Base-by-base conservation (phyloP, 2,888 invertebrate species). In the Micoletzkya japonica region DNA sequence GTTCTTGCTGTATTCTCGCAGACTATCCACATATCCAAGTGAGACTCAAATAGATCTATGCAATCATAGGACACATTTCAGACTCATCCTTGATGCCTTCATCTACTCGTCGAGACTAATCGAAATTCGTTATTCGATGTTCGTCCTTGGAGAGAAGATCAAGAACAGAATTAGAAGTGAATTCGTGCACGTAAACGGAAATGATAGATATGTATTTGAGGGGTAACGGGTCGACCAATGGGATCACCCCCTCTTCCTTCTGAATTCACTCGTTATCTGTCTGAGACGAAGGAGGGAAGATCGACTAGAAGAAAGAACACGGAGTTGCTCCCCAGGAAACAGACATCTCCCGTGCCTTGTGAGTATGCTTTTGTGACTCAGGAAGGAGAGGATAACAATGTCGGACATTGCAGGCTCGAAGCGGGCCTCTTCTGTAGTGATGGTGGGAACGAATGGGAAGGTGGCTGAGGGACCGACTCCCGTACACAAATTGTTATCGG, bases 21-120 rank as follows among this genome's bases (percentile, higher is more conserved):
- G 54, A 68, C 76, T 30, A 68, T 82, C 10, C 79, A 82, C 52
- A 81, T 82, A 20, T 70, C 73, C 1, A 82, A 82, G 63, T 64
- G n/a, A 64, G 63, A 28, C 49, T 6, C n/a, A 24, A 44, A 10
- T 44, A 44, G 44, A 44, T 20, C 10, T 44, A 10, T 10, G 20
- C 10, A 44, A 10, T 10, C 44, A 44, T 44, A 44, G 10, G 10
- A 14, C 44, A 90, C 74, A 90, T 90, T 64, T 54, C 57, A 67
- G 57, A 82, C 89, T 90, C 37, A 85, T 90, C 67, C 87, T 89
- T 50, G 90, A 91, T 85, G 90, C 90, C 0, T 89, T 90, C 74
- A 90, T 91, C 67, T 91, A 91, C 82, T 90, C 90, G 10, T 89
- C 89, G 6, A 86, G 91, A 68, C 90, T 91, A 89, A 88, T 89